Evolutionary conservation across 2,888 invertebrate genomes (phyloP).

Genomic region (Cantharis flavilabris): DNA sequence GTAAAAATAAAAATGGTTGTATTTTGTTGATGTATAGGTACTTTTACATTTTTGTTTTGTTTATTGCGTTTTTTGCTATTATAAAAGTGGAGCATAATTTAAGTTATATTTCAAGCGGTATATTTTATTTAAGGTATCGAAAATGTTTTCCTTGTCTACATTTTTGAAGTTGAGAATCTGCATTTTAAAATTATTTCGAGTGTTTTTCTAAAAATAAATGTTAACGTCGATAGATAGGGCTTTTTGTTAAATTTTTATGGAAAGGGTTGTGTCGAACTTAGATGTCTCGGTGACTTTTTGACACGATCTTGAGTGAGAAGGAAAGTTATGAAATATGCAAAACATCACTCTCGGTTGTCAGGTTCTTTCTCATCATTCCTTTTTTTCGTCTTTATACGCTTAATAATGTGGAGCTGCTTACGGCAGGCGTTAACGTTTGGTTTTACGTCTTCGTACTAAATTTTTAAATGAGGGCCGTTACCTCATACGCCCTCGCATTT

Average conservation of each 20-base stretch:
- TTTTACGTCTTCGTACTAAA: slow-evolving; percentile 18
- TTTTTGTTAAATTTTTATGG: slow-evolving; percentile 18
- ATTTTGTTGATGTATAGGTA: slow-evolving; percentile 1
- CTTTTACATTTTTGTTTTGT: slow-evolving; percentile 8
- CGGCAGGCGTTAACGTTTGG: slow-evolving; percentile 23
- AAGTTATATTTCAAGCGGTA: slow-evolving; percentile 1
- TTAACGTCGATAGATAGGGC: background rate
- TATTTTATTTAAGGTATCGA: slow-evolving; percentile 1
- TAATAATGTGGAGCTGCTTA: slow-evolving; percentile 24
- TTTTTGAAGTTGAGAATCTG: background rate
- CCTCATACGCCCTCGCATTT: background rate
- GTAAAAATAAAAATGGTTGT: background rate
- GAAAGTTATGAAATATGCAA: slow-evolving; percentile 48
- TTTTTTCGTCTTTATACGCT: slow-evolving; percentile 27
- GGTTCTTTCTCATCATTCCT: slow-evolving; percentile 39
- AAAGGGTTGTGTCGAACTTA: slow-evolving; percentile 23
- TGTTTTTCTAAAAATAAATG: background rate
- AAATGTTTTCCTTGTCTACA: background rate
- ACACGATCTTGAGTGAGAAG: slow-evolving; percentile 37
- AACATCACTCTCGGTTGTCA: slow-evolving; percentile 42
- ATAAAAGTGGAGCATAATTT: slow-evolving; percentile 17
- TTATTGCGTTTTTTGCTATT: slow-evolving; percentile 11
- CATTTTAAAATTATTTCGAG: background rate
- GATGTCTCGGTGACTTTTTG: slow-evolving; percentile 32
- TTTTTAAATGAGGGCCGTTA: background rate